Conservation (phyloP, 2,113 vertebrate species). For the Callorhinus ursinus region DNA sequence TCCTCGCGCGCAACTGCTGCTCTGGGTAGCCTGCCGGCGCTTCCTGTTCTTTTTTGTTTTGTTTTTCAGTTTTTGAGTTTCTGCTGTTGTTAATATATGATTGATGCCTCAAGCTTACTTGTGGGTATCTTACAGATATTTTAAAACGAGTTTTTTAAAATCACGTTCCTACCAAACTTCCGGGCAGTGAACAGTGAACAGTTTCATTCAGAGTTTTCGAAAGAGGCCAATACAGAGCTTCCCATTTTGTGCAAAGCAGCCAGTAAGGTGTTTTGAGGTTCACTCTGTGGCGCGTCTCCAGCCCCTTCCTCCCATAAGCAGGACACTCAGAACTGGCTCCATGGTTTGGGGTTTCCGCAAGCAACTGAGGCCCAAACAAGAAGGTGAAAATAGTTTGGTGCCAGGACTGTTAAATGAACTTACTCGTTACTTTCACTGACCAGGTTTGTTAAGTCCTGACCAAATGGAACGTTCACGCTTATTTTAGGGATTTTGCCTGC, state of each 20-base stretch:
- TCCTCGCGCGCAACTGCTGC: background rate
- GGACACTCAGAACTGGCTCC: background rate
- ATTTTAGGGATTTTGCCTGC: background rate
- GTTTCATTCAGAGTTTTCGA: constrained; percentile 72
- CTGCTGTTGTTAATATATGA: background rate
- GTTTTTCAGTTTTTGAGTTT: background rate
- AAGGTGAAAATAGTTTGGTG: background rate
- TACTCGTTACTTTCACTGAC: no score
- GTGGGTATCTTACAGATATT: constrained; percentile 78
- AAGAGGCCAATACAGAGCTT: constrained; percentile 42
- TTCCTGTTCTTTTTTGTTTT: background rate
- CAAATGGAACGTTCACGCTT: background rate
- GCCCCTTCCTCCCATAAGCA: background rate
- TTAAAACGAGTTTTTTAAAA: constrained; percentile 72
- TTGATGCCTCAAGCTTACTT: background rate
- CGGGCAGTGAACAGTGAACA: constrained; percentile 68
- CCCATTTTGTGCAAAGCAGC: constrained; percentile 67
- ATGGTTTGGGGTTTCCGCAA: background rate
- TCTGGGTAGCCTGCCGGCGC: background rate
- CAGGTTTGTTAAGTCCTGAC: background rate
- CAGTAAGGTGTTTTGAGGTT: background rate
- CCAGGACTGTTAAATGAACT: no score
- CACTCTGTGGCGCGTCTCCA: rapidly evolving
- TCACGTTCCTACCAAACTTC: constrained; percentile 54
- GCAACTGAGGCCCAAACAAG: background rate